These are phyloP conservation scores for Phyllostomus hastatus DNA, from an alignment of 2,113 vertebrate species.

Conservation along the genomic window DNA sequence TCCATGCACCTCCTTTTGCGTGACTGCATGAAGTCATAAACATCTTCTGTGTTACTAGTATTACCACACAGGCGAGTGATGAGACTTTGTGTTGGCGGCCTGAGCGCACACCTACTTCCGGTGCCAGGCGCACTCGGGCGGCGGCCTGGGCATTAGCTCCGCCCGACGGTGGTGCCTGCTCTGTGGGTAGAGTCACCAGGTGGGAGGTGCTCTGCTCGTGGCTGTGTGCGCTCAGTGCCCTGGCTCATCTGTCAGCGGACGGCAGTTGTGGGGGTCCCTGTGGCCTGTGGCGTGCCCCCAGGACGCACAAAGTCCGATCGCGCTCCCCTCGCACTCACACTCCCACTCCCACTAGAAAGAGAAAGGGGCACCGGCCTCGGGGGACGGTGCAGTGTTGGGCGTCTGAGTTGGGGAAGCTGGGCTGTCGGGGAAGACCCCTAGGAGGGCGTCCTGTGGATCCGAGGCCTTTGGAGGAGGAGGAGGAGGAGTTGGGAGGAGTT, in stretches of 20 bases:
- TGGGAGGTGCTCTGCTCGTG: not conserved
- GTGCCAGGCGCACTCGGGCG: too few species aligned
- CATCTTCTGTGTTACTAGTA: rapidly evolving
- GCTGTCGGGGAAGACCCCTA: not conserved
- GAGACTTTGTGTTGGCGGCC: not conserved
- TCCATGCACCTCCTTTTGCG: not conserved
- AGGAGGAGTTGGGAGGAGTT: not conserved
- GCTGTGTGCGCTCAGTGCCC: not conserved
- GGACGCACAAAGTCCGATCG: too few species aligned
- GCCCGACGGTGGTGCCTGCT: not conserved
- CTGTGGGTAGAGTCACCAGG: not conserved
- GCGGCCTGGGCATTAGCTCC: not conserved
- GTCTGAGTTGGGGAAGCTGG: not conserved
- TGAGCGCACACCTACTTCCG: rapidly evolving
- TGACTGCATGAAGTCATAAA: not conserved
- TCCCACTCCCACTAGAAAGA: not conserved
- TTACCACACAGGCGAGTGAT: not conserved
- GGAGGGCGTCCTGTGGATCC: not conserved
- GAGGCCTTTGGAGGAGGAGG: not conserved
- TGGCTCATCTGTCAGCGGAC: not conserved
- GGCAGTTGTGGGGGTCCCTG: not conserved
- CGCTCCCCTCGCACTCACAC: not conserved
- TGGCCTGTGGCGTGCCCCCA: not conserved
- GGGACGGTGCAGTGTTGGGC: not conserved
- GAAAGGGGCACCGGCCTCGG: not conserved